These are phyloP conservation scores for Drosophila simulans DNA, from an alignment of 1,140 invertebrate species.

Conservation along the genomic window DNA sequence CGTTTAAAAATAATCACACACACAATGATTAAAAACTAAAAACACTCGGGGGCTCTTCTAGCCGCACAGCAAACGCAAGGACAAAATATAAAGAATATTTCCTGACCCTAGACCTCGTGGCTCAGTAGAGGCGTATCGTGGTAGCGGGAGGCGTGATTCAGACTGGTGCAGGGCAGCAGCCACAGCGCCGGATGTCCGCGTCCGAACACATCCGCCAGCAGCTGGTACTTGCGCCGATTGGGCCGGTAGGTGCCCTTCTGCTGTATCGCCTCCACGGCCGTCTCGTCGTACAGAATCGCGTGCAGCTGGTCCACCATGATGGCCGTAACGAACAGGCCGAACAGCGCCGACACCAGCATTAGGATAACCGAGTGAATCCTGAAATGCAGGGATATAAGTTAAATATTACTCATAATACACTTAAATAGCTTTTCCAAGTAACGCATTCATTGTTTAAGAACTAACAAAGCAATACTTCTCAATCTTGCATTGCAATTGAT, in stretches of 20 bases:
- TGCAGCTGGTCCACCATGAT: constrained; percentile 96
- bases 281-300: constrained; percentile 91
- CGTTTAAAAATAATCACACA: constrained; percentile 49
- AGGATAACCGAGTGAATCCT: constrained; percentile 94
- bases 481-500: background rate
- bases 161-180: constrained; percentile 88
- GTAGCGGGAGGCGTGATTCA: constrained; percentile 85
- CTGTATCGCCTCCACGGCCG: constrained; percentile 91
- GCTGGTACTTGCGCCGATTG: constrained; percentile 88
- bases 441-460: background rate
- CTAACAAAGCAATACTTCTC: background rate
- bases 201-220: constrained; percentile 93
- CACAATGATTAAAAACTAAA: constrained; percentile 50
- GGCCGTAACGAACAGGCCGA: constrained; percentile 95
- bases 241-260: constrained; percentile 88
- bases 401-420: background rate
- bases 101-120: constrained; percentile 86
- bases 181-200: constrained; percentile 88
- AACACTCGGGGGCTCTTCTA: constrained; percentile 19
- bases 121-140: constrained; percentile 87
- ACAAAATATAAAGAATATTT: constrained; percentile 47
- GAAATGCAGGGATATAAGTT: background rate
- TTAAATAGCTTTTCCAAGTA: too few relatives aligned
- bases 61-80: constrained; percentile 37
- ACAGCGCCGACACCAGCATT: constrained; percentile 92